Evolutionary conservation across 2,797 vertebrate genomes (phyloP), one percentile per base, ranked within the genome.

Genomic region (Dendrocincla fuliginosa): DNA sequence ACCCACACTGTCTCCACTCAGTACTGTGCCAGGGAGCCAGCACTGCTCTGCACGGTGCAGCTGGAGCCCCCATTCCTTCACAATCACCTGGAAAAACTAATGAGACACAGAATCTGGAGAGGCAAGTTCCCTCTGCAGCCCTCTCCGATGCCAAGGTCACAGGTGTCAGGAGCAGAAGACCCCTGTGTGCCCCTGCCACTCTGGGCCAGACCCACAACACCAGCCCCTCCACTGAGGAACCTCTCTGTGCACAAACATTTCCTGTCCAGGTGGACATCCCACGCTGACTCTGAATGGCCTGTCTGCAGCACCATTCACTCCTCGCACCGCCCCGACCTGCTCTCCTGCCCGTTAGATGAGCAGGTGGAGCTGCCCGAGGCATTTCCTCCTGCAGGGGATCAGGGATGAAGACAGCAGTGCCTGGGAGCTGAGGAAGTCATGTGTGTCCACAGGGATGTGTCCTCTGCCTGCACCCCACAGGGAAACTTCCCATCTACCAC

Each of bases 261-360:
- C 61, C 10, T 6, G 8, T 9, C 47, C 59, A 37, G 44, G 55
- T 25, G 64, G 55, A 32, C 57, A 41, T 23, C 52, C 16, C 49
- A 27, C 10, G 12, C 15, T 1, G 24, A 14, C 70, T 17, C 16
- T 10, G 17, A 57, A 14, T 42, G 8, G 24, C 33, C 27, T 0
- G 5, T 4, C 11, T 0, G 27, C 9, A 67, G 44, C 39, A 24
- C 13, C 27, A 2, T 24, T 55, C 11, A 3, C 50, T n/a, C 25
- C 44, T 4, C 1, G 0, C 42, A 16, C 35, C 0, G 1, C 33
- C 44, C 47, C 19, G 5, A 13, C 9, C 50, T 30, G 5, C 46
- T 9, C 46, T 12, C 61, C 63, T 27, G 27, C 44, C 59, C 27
- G 2, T 5, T 1, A 47, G 80, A 44, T 3, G 10, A 23, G 25